These are phyloP conservation scores for Australoheros facetus DNA, from an alignment of 2,797 vertebrate genomes.

Conservation along the genomic window DNA sequence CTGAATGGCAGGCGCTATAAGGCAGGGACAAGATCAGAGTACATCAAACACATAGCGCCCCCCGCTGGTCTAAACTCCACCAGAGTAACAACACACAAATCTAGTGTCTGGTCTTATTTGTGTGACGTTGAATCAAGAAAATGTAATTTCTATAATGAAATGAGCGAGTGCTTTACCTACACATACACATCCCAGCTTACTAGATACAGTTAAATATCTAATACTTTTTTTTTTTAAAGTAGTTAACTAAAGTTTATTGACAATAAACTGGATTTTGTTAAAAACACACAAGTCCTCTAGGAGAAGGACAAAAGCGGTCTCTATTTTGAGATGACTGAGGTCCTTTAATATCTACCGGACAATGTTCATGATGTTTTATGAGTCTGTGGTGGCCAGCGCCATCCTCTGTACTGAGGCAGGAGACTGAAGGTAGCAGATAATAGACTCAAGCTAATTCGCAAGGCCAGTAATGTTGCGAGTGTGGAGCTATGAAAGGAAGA, in stretches of 20 bases:
- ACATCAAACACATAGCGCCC: slow-evolving; percentile 47
- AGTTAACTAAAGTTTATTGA: no score
- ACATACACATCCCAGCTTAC: no score
- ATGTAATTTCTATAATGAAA: not conserved
- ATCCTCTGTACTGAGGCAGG: not conserved
- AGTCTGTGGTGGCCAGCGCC: not conserved
- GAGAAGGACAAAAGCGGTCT: not conserved
- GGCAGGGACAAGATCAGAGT: not conserved
- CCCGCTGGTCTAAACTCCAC: slow-evolving; percentile 53
- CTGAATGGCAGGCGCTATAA: slow-evolving; percentile 10
- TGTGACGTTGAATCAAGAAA: not conserved
- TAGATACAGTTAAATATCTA: not conserved
- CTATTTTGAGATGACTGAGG: not conserved
- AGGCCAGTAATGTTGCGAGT: no score
- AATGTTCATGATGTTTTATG: not conserved
- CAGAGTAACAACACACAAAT: not conserved
- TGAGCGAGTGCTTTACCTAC: not conserved
- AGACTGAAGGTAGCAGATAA: not conserved
- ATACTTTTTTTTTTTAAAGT: no score
- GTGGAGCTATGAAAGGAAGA: no score
- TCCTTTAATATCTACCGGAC: not conserved
- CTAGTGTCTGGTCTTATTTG: not conserved
- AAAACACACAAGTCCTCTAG: not conserved
- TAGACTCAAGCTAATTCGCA: no score
- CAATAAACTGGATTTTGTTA: not conserved